Percentiles rank a stretch among this genome's conserved stretches.
Evolutionary conservation across 2,113 vertebrate species (phyloP).

Genomic region (Motacilla alba): DNA sequence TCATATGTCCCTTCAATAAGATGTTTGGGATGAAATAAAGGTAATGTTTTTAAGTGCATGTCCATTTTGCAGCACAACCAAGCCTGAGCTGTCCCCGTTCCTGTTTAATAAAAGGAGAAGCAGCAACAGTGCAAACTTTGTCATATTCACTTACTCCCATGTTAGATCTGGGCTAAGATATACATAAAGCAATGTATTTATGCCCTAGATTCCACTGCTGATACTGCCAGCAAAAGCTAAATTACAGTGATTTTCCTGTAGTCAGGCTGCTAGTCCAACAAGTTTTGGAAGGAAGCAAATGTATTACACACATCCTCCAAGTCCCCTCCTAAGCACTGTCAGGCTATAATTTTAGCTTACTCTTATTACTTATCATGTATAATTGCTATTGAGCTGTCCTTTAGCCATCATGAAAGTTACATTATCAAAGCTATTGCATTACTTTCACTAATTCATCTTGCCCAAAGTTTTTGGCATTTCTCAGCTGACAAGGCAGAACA

Average conservation of each 20-base stretch:
- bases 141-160: neutral
- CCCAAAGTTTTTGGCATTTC: neutral
- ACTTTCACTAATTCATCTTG: constrained; percentile 43
- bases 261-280: constrained; percentile 31
- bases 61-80: neutral
- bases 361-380: constrained; percentile 7
- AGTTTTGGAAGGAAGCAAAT: constrained; percentile 43
- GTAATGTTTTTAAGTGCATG: neutral
- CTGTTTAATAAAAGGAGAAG: neutral
- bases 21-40: neutral
- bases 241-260: constrained; percentile 37
- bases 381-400: constrained; percentile 31
- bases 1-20: neutral
- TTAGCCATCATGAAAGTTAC: constrained; percentile 28
- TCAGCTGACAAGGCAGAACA: neutral
- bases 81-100: neutral
- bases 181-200: neutral
- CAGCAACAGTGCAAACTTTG: neutral
- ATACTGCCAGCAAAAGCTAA: constrained; percentile 48
- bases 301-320: constrained; percentile 7
- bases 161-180: constrained; percentile 35
- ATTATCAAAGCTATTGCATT: constrained; percentile 6
- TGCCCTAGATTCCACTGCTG: constrained; percentile 35
- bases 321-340: constrained; percentile 43
- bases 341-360: constrained; percentile 52